Evolutionary conservation across 2,797 vertebrate species (phyloP).

Genomic region (Micropoecilia bifurca): DNA sequence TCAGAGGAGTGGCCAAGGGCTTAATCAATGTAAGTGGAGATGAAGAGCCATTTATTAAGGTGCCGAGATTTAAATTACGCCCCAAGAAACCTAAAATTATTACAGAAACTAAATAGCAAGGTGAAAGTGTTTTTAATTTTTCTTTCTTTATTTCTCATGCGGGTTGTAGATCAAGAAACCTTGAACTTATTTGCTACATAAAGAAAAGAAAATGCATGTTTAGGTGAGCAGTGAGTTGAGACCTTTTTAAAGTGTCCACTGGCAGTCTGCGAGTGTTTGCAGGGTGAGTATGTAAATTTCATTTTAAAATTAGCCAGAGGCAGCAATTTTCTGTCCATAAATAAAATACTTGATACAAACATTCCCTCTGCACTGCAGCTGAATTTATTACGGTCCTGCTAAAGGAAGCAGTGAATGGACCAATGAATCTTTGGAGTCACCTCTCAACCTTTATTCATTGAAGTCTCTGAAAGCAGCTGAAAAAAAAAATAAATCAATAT

Average conservation of each 20-base stretch:
- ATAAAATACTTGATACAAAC: conserved; percentile 76
- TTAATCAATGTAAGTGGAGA: conserved; percentile 64
- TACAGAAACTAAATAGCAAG: conserved; percentile 13
- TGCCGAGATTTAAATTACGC: conserved; percentile 50
- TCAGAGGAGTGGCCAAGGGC: conserved; percentile 50
- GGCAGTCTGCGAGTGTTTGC: conserved; percentile 25
- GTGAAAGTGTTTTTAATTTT: neutral
- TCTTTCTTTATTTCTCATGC: neutral
- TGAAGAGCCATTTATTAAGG: conserved; percentile 56
- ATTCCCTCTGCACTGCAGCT: conserved; percentile 69
- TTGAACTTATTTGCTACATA: conserved; percentile 8
- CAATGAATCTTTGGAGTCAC: conserved; percentile 65
- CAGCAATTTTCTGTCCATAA: conserved; percentile 74
- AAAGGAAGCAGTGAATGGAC: conserved; percentile 63
- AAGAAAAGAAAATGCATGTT: conserved; percentile 22
- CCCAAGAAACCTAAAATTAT: conserved; percentile 50
- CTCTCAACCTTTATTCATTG: conserved; percentile 65
- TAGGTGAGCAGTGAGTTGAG: conserved; percentile 32
- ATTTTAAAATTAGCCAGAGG: conserved; percentile 72
- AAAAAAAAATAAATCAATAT: conserved; percentile 7
- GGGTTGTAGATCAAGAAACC: conserved; percentile 18
- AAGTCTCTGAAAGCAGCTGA: conserved; percentile 48
- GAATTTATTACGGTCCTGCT: conserved; percentile 72
- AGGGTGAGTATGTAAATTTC: conserved; percentile 63
- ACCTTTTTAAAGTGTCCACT: conserved; percentile 32